Conservation (phyloP, 2,888 invertebrate genomes). For the Melolontha melolontha region DNA sequence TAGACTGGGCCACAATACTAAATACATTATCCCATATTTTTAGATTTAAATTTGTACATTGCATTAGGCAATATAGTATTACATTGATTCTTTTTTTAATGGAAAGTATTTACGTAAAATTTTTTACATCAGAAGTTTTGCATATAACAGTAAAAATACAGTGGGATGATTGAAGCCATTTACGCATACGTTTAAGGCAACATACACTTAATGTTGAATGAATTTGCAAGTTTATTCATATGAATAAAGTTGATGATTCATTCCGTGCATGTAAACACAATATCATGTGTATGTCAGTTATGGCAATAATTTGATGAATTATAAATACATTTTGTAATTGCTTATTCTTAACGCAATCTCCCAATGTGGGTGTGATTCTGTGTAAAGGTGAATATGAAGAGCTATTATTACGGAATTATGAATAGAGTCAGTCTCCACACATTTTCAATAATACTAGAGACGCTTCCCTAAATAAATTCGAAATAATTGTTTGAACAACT, state of each 20-base stretch:
- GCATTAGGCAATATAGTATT: not conserved
- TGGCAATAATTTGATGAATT: conserved; percentile 5
- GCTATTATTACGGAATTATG: no score
- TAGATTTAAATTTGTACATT: no score
- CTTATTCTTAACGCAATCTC: no score
- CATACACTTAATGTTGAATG: conserved; percentile 7
- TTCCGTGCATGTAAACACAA: not conserved
- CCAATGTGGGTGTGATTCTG: not conserved
- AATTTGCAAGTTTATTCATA: conserved; percentile 25
- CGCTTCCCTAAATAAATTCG: no score
- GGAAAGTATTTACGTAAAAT: not conserved
- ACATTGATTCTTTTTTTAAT: not conserved
- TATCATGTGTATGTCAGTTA: conserved; percentile 5
- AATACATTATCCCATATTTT: no score
- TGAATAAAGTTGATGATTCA: conserved; percentile 15
- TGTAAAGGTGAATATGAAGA: no score
- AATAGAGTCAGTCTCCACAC: no score
- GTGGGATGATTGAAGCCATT: conserved; percentile 7
- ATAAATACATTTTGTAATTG: not conserved
- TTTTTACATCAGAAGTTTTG: not conserved
- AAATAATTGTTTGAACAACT: no score
- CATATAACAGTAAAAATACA: conserved; percentile 5
- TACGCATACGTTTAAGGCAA: conserved; percentile 16
- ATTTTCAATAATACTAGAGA: no score
- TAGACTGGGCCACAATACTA: no score